Base-by-base conservation (phyloP, 2,888 invertebrate genomes). In the Agrypnus murinus region DNA sequence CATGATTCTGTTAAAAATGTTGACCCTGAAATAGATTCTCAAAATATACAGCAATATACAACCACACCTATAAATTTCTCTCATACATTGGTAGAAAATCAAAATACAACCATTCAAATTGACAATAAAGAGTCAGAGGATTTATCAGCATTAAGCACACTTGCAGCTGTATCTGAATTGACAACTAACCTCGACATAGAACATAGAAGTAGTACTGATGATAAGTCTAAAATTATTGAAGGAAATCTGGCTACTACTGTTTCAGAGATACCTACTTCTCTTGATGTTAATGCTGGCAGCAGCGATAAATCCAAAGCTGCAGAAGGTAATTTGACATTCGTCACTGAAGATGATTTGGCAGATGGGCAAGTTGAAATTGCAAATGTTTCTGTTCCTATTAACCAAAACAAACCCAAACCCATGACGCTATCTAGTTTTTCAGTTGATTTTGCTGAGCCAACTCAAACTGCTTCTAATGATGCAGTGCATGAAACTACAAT, bases 261-360 rank as follows among this genome's bases (percentile, higher is more conserved):
- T 14, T 34, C 65, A 15, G 46, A 65, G 17, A 9, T 25, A 45
- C 12, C 12, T 19, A n/a, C 25, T 31, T 4, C 32, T 59, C 55
- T 55, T 38, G 55, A 55, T 6, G 7, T 31, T 1, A 9, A 25
- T 8, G 31, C 3, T 10, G 65, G 71, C n/a, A 66, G 55, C 12
- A 77, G 77, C 59, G 69, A 80, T 9, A 81, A 82, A 65, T 55
- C 81, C 31, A 83, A 89, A 46, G 86, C 86, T 79, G 85, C 87
- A 0, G 88, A 89, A 82, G 88, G 88, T 84, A 90, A 89, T 86
- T 86, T 90, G 85, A 89, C 89, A 78, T 88, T 89, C 2, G 82
- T 84, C 45, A 85, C 86, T 9, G 84, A 85, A 71, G 82, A 81
- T 73, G 84, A 83, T 77, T 76, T 86, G 58, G 83, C 80, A 2